Percentiles rank a stretch among this genome's conserved stretches.
Conservation (phyloP, 2,113 vertebrate species). For the Dasyornis broadbenti region DNA sequence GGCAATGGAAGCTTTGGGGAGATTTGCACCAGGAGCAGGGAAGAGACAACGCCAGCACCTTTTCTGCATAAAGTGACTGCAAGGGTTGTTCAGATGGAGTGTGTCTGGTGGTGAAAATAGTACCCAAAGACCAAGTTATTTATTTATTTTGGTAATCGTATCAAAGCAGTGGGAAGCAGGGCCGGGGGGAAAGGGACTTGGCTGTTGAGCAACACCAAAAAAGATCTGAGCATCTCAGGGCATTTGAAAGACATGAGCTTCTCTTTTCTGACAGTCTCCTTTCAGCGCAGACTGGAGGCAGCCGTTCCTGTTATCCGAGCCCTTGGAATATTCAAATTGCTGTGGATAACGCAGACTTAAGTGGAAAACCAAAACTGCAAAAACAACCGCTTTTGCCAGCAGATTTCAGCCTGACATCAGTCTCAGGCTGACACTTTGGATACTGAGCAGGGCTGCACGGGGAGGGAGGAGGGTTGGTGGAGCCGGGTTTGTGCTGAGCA, state of each 20-base stretch:
- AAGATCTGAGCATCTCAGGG: neutral
- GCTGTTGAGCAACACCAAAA: neutral
- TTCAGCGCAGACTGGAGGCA: neutral
- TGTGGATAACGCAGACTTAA: neutral
- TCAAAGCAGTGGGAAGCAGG: neutral
- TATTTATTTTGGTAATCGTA: neutral
- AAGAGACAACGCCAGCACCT: neutral
- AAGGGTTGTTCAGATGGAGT: neutral
- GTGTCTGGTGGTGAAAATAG: neutral
- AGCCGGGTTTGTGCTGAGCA: neutral
- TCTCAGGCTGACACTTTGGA: constrained; percentile 3
- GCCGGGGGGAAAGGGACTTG: neutral
- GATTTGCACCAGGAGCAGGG: neutral
- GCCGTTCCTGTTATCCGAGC: neutral
- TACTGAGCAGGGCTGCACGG: neutral
- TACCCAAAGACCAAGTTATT: neutral
- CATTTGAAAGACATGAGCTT: neutral
- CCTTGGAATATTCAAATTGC: neutral
- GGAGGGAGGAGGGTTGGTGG: neutral
- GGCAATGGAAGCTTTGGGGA: neutral
- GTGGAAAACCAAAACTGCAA: neutral
- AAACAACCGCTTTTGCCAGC: neutral
- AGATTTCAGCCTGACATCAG: neutral
- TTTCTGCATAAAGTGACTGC: neutral
- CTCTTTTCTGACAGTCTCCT: neutral